phyloP scores from a whole-genome alignment of 1,140 invertebrate genomes.

The Triops cancriformis region DNA sequence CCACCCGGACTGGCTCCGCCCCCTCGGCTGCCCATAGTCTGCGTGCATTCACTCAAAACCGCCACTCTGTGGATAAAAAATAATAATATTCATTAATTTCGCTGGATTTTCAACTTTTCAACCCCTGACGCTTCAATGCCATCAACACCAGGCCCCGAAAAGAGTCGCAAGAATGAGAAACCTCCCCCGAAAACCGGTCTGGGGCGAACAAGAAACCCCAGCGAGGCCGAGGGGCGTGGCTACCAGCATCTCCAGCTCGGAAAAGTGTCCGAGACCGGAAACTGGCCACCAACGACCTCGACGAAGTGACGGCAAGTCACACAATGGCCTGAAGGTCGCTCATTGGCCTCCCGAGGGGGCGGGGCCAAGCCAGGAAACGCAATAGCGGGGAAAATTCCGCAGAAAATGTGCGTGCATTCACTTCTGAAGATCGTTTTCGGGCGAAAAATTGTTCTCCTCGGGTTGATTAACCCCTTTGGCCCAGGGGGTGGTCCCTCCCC shows the following conservation, averaged over 20 bases:
- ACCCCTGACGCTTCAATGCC: no score
- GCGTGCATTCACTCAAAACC: conserved; percentile 75
- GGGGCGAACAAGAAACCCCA: background rate
- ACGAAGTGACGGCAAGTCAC: background rate
- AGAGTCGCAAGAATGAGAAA: no score
- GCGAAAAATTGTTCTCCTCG: no score
- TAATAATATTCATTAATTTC: background rate
- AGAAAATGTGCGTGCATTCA: no score
- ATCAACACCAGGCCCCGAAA: no score
- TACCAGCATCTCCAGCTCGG: background rate
- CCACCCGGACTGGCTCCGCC: conserved; percentile 21
- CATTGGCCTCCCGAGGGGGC: background rate
- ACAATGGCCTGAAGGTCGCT: conserved; percentile 4
- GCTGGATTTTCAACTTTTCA: no score
- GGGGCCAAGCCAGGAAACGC: no score
- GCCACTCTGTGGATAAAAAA: conserved; percentile 55
- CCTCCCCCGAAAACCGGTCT: no score
- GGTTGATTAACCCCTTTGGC: no score
- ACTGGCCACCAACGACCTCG: background rate
- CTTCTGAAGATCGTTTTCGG: no score
- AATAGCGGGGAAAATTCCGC: no score
- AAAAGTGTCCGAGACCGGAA: background rate
- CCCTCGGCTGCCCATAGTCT: conserved; percentile 35
- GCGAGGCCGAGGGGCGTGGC: background rate
- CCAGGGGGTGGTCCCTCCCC: no score